Evolutionary conservation across 2,888 invertebrate genomes (phyloP).

Genomic region (Cyrtodaria siliqua): DNA sequence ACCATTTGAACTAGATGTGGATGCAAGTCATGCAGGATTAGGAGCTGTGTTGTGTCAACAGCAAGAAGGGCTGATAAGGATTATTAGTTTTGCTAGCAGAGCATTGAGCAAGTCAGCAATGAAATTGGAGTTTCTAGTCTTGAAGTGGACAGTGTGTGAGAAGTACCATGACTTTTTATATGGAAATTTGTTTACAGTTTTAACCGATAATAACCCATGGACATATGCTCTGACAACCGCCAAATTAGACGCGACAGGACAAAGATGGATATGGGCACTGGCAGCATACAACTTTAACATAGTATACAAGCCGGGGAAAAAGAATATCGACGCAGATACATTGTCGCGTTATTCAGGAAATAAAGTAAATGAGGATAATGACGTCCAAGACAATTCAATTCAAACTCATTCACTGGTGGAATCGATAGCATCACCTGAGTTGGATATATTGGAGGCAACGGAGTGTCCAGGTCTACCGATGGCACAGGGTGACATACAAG

Average conservation of each 20-base stretch:
- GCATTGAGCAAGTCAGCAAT: neutral
- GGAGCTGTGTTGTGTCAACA: neutral
- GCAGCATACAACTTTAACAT: neutral
- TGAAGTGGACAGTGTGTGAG: too few relatives aligned
- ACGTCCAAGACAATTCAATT: too few relatives aligned
- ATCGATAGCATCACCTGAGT: too few relatives aligned
- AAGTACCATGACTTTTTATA: too few relatives aligned
- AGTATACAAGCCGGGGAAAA: neutral
- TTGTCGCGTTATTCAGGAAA: too few relatives aligned
- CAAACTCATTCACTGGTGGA: too few relatives aligned
- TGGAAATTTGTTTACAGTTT: too few relatives aligned
- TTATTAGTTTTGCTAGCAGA: neutral
- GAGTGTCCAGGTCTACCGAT: too few relatives aligned
- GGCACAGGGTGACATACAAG: too few relatives aligned
- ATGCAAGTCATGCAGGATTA: neutral
- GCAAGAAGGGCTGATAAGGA: neutral
- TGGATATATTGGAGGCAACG: too few relatives aligned
- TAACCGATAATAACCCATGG: conserved; percentile 15
- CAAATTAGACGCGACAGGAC: neutral
- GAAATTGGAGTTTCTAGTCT: too few relatives aligned
- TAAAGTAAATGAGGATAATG: too few relatives aligned
- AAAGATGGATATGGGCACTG: conserved; percentile 4
- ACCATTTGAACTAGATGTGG: neutral
- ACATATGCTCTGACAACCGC: conserved; percentile 5
- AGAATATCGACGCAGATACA: neutral